A percentile compares a stretch with the other conserved stretches of the same genome.
These are phyloP conservation scores for Raja brachyura DNA, from an alignment of 2,113 vertebrate species.

Conservation along the genomic window DNA sequence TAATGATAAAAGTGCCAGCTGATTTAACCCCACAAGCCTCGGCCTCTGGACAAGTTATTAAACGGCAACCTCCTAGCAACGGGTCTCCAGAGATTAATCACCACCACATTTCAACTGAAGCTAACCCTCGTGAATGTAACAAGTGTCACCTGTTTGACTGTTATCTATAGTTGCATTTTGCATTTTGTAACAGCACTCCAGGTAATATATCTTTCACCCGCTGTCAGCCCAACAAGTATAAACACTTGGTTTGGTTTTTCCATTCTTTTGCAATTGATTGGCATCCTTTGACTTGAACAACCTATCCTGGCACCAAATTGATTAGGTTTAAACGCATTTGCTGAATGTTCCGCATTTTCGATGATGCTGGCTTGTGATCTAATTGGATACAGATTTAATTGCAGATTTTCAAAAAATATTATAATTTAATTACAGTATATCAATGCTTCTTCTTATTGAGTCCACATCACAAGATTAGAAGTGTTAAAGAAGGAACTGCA, in stretches of 20 bases:
- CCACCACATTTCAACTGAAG: background rate
- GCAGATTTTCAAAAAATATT: background rate
- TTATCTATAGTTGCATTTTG: background rate
- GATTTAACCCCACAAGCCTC: background rate
- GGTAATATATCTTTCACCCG: background rate
- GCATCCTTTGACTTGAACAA: background rate
- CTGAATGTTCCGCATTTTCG: background rate
- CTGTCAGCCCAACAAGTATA: background rate
- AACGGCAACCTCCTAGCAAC: background rate
- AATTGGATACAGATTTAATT: constrained; percentile 31
- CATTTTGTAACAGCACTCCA: background rate
- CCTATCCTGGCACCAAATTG: background rate
- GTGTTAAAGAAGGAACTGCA: no score
- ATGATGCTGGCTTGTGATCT: background rate
- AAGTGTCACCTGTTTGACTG: background rate
- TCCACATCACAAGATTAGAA: no score
- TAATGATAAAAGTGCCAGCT: background rate
- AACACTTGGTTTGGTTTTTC: background rate
- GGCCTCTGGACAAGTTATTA: background rate
- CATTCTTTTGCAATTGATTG: background rate
- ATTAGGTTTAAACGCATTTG: background rate
- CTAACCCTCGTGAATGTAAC: background rate
- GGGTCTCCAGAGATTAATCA: background rate
- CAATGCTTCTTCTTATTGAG: background rate
- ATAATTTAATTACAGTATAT: background rate